These are phyloP conservation scores for Leptinotarsa texana DNA, from an alignment of 1,140 invertebrate genomes.

Conservation along the genomic window DNA sequence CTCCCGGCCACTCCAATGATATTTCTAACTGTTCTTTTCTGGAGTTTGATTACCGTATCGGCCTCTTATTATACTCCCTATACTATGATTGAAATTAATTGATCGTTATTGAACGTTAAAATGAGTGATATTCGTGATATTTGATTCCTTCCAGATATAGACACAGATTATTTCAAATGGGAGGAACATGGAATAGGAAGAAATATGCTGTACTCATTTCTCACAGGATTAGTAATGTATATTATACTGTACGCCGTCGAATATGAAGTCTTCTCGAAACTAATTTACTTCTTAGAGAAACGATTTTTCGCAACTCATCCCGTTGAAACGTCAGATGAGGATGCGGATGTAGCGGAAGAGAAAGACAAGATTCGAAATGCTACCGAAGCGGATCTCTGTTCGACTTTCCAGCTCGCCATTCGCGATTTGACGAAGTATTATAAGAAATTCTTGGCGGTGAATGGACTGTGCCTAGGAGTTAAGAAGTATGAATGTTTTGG, in stretches of 20 bases:
- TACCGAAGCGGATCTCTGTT: slow-evolving; percentile 38
- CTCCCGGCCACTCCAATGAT: too few relatives aligned
- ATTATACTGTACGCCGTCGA: slow-evolving; percentile 56
- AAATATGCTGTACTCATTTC: slow-evolving; percentile 55
- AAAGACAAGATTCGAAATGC: slow-evolving; percentile 48
- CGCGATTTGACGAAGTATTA: slow-evolving; percentile 71
- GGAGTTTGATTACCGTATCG: too few relatives aligned
- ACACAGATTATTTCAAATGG: slow-evolving; percentile 58
- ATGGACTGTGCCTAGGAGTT: slow-evolving; percentile 69
- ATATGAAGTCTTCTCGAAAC: slow-evolving; percentile 58
- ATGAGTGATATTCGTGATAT: too few relatives aligned
- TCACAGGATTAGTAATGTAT: slow-evolving; percentile 54
- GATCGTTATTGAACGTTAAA: too few relatives aligned
- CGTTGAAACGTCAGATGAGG: slow-evolving; percentile 41
- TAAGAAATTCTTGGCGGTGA: slow-evolving; percentile 69
- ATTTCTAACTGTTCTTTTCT: too few relatives aligned
- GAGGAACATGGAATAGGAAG: slow-evolving; percentile 58
- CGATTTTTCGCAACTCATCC: slow-evolving; percentile 34
- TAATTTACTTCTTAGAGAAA: slow-evolving; percentile 42
- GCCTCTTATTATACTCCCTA: too few relatives aligned
- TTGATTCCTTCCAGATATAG: slow-evolving; percentile 52
- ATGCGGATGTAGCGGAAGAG: slow-evolving; percentile 59
- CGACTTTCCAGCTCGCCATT: slow-evolving; percentile 55
- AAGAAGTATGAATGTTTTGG: slow-evolving; percentile 81
- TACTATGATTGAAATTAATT: too few relatives aligned